Evolutionary conservation across 2,888 invertebrate genomes (phyloP).

Genomic region (Folsomia manolachei): DNA sequence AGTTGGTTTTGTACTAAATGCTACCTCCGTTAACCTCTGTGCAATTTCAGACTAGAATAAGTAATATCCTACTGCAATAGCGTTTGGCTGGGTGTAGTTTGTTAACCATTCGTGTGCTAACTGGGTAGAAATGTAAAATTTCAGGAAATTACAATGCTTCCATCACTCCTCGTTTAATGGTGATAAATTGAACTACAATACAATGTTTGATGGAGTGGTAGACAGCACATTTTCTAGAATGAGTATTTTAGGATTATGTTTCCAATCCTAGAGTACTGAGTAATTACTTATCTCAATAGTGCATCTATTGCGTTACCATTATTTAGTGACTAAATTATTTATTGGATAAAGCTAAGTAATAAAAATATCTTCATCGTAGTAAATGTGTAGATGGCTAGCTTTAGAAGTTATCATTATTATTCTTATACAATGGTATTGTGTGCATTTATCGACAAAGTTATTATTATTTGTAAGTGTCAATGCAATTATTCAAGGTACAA

Average conservation of each 20-base stretch:
- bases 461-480: background rate
- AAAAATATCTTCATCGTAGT: background rate
- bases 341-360: background rate
- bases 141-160: too few species aligned
- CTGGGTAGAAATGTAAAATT: too few species aligned
- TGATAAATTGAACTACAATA: constrained; percentile 3
- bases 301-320: background rate
- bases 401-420: background rate
- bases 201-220: background rate
- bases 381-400: background rate
- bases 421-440: background rate
- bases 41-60: too few species aligned
- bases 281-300: background rate
- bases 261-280: too few species aligned
- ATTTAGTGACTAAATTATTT: background rate
- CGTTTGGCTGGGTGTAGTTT: background rate
- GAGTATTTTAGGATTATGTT: background rate
- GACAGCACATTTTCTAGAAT: background rate
- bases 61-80: too few species aligned
- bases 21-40: background rate
- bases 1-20: background rate
- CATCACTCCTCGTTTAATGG: background rate
- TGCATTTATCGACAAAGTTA: background rate
- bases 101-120: background rate
- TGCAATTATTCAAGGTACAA: constrained; percentile 6